Conservation (phyloP, 2,113 vertebrate genomes). For the Pollimyrus isidori region DNA sequence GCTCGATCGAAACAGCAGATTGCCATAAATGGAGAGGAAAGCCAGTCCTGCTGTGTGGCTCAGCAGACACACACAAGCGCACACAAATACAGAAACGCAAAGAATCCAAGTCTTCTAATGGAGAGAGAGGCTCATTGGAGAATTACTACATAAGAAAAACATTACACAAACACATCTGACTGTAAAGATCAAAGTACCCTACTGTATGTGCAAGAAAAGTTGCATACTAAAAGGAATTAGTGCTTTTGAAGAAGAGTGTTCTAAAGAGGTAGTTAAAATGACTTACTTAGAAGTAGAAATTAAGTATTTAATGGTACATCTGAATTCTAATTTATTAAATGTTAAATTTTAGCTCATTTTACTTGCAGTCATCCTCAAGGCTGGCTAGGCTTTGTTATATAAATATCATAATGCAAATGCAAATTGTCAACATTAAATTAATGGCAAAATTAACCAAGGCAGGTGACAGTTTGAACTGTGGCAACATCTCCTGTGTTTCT, state of each 20-base stretch:
- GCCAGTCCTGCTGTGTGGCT: conserved; percentile 45
- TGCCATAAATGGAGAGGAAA: conserved; percentile 72
- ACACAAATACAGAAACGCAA: conserved; percentile 16
- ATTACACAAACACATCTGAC: not conserved
- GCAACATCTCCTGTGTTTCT: not conserved
- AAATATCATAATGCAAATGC: not conserved
- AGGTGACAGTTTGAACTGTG: not conserved
- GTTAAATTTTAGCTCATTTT: not conserved
- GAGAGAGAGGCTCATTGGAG: conserved; percentile 42
- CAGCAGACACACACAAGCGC: conserved; percentile 26
- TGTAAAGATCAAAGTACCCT: not conserved
- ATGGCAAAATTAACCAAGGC: not conserved
- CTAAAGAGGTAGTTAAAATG: not conserved
- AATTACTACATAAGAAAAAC: conserved; percentile 15
- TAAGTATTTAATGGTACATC: not conserved
- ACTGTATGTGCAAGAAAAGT: not conserved
- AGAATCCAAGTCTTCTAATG: conserved; percentile 41
- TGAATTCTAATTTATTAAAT: not conserved
- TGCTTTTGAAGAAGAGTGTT: not conserved
- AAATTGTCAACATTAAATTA: not conserved
- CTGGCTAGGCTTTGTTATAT: not conserved
- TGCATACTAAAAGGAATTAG: not conserved
- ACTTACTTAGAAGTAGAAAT: not conserved
- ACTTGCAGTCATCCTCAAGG: not conserved
- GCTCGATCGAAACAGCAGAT: conserved; percentile 34